Evolutionary conservation across 2,797 vertebrate species (phyloP), one percentile per base, ranked within the genome.

Genomic region (Aviceda cuculoides): DNA sequence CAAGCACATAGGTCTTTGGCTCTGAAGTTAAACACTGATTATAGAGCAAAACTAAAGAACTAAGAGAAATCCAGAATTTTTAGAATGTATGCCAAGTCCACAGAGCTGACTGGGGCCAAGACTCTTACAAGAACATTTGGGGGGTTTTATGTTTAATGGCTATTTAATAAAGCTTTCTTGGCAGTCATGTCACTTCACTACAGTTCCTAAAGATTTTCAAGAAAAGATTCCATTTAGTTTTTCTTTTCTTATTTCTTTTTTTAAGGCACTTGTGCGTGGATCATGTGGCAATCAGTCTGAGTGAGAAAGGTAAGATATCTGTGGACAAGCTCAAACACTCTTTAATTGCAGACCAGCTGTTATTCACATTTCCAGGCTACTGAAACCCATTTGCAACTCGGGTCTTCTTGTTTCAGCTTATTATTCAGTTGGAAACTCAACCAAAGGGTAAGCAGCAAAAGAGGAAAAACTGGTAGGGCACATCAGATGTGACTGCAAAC

Each of bases 111-210:
- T 90, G 52, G 63, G 82, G 86, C 67, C 78, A 90, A 95, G 63
- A 63, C 33, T 66, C 40, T 94, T 82, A 72, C 58, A 91, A 90
- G 82, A 82, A 77, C 8, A 53, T 88, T 93, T 59, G 12, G 91
- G 12, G 12, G 89, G 13, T 73, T 44, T 21, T 20, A 67, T 39
- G 18, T 80, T 74, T 96, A 97, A 94, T 96, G 61, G 16, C 46
- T 62, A 77, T 97, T 97, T 96, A 96, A 91, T 95, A 94, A 80
- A 90, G 62, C 9, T 82, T 77, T 90, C 59, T 96, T 95, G 93
- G 87, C 89, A 89, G 70, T 58, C 77, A 82, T 35, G 37, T 61
- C 42, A 75, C n/a, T 96, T 96, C 55, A 70, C 35, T 87, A 88
- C 73, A 91, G 53, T 55, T 95, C 72, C 75, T 85, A 73, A 83